Conservation (phyloP, 2,113 vertebrate genomes). For the Panthera tigris region DNA sequence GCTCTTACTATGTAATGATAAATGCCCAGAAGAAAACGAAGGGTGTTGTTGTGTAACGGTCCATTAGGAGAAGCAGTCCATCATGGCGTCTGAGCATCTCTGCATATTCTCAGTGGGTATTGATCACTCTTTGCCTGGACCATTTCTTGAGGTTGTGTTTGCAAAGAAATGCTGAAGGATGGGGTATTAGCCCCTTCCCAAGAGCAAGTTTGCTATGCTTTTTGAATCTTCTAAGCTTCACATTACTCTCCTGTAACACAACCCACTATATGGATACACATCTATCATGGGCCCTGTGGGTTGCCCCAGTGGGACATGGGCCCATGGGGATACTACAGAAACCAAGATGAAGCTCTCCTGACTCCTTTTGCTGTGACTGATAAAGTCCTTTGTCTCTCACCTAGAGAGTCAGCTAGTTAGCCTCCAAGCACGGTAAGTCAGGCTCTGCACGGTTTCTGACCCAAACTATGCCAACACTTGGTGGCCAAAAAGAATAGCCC, state of each 20-base stretch:
- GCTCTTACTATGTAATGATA: not conserved
- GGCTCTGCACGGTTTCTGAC: not conserved
- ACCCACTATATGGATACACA: not conserved
- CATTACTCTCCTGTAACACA: not conserved
- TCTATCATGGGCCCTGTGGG: not conserved
- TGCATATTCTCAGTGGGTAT: not conserved
- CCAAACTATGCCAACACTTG: not conserved
- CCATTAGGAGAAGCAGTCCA: not conserved
- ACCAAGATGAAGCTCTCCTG: not conserved
- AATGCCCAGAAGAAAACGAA: not conserved
- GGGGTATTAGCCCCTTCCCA: not conserved
- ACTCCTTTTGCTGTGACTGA: not conserved
- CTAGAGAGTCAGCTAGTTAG: not conserved
- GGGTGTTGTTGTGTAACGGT: not conserved
- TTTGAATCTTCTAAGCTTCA: not conserved
- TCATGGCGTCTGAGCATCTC: not conserved
- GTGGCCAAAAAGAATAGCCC: not conserved
- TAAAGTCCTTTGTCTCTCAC: not conserved
- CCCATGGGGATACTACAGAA: not conserved
- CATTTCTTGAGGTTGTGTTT: not conserved
- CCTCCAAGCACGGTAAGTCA: not conserved
- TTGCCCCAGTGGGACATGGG: not conserved
- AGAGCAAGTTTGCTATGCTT: not conserved
- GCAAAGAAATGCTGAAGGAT: not conserved
- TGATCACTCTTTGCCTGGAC: not conserved